Evolutionary conservation across 2,888 invertebrate genomes (phyloP).

Genomic region (Branchipolynoe longqiensis): DNA sequence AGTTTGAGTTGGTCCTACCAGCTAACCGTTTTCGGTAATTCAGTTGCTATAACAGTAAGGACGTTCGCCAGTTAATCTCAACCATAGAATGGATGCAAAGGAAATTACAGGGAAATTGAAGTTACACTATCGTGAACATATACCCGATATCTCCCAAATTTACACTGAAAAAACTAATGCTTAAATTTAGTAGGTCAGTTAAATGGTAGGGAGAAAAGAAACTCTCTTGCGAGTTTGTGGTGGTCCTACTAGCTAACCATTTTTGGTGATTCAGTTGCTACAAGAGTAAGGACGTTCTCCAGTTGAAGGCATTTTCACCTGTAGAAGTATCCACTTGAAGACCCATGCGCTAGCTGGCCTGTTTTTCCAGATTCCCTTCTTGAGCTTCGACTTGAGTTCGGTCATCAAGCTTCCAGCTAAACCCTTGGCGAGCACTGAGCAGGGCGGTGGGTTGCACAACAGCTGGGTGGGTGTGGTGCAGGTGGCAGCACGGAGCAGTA

Average conservation of each 20-base stretch:
- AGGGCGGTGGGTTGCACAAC: background rate
- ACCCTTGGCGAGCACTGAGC: background rate
- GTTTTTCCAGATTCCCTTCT: slow-evolving; percentile 23
- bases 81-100: too few relatives aligned
- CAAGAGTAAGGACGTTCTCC: background rate
- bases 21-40: too few relatives aligned
- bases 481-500: background rate
- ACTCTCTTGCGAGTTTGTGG: background rate
- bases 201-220: too few relatives aligned
- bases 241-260: background rate
- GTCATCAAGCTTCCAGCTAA: background rate
- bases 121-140: too few relatives aligned
- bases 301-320: background rate
- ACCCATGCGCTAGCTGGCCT: background rate
- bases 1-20: too few relatives aligned
- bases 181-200: too few relatives aligned
- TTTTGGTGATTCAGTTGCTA: background rate
- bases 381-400: slow-evolving; percentile 1
- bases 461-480: background rate
- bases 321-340: background rate
- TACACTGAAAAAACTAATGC: too few relatives aligned
- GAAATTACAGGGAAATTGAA: too few relatives aligned
- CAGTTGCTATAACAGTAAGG: too few relatives aligned
- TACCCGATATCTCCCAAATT: too few relatives aligned
- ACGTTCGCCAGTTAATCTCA: too few relatives aligned